Base-by-base conservation (phyloP, 2,888 invertebrate genomes). In the Netelia fuscicornis region DNA sequence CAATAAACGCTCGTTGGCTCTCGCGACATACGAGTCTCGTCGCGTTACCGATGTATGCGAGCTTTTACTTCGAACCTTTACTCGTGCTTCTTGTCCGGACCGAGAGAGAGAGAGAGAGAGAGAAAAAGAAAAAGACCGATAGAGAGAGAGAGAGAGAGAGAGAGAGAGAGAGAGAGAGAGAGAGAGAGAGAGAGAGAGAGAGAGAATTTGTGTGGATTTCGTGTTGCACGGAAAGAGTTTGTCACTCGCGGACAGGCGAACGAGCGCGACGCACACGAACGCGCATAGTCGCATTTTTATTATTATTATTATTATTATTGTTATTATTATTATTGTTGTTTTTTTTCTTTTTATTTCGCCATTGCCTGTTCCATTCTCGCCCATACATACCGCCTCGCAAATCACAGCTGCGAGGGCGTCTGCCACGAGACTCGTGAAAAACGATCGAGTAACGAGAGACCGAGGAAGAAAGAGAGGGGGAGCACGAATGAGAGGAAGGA, bases 1-100 rank as follows among this genome's bases (percentile, higher is more conserved):
- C 82, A 77, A 86, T 84, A 86, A 84, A 84, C 80, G 76, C 78
- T 82, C 81, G 86, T 82, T 81, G 84, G 42, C 68, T 81, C 75
- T 70, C 20, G 42, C 58, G 67, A 58, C 72, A 54, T 64, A 67
- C 77, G 77, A 65, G 71, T 30, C 62, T 60, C 71, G 30, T 5
- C 30, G 30, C 30, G 30, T 30, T 30, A 30, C 30, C 65, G 9
- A 65, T 58, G 42, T 77, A 25, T 67, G 37, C 56, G 44, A 74
- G 68, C 42, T 48, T 48, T 80, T 76, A 71, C 80, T 76, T 75
- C n/a, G 17, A 67, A 68, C n/a, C 68, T 77, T 23, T 76, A 76
- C 70, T n/a, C 17, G 11, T 68, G 60, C 76, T 67, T 76, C 56
- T 48, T 37, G 23, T 30, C 52, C 10, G 9, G 30, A 37, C 67